phyloP scores from a whole-genome alignment of 2,113 vertebrate genomes.

The Fukomys damarensis region DNA sequence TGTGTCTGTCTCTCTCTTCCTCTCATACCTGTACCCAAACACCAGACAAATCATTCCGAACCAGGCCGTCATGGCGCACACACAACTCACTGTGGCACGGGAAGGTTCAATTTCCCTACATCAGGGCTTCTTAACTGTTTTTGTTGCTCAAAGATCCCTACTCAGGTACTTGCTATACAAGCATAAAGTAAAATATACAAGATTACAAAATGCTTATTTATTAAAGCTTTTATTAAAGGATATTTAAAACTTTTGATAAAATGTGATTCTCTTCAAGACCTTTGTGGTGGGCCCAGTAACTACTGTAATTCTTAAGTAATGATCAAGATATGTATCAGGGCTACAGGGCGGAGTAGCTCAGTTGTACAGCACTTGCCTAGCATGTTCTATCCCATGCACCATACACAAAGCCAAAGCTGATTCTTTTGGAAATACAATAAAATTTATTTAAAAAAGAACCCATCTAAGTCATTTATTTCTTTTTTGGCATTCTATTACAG shows the following conservation, averaged over 20 bases:
- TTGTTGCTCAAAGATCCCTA: background rate
- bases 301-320: background rate
- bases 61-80: background rate
- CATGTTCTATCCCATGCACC: background rate
- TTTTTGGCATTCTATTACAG: background rate
- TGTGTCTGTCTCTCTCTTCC: background rate
- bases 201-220: conserved; percentile 13
- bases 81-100: background rate
- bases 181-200: background rate
- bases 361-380: background rate
- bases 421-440: background rate
- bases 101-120: background rate
- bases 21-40: background rate
- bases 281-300: background rate
- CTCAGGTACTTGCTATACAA: conserved; percentile 11
- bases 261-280: background rate
- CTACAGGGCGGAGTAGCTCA: background rate
- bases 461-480: background rate
- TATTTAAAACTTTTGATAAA: background rate
- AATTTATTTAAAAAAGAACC: background rate
- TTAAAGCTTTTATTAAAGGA: background rate
- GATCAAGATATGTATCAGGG: background rate
- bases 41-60: rapidly evolving
- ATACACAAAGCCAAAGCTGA: background rate
- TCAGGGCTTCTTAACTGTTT: background rate